These are phyloP conservation scores for Grantiella picta DNA, from an alignment of 2,113 vertebrate genomes.

Conservation along the genomic window DNA sequence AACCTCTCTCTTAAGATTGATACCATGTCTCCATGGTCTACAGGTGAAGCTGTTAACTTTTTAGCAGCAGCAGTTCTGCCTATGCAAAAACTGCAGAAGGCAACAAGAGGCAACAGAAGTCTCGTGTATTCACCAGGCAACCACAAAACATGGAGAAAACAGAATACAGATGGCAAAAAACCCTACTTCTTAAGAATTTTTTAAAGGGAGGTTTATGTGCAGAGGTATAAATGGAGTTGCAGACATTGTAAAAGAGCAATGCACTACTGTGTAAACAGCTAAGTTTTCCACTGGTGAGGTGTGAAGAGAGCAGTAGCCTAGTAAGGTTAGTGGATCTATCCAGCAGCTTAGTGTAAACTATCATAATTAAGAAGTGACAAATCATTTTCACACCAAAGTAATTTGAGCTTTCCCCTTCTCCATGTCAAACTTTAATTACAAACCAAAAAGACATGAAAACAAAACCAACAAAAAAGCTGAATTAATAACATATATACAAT, in stretches of 20 bases:
- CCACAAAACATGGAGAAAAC: background rate
- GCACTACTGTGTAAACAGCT: background rate
- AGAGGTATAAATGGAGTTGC: background rate
- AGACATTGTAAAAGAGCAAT: background rate
- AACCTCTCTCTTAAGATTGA: background rate
- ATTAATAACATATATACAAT: background rate
- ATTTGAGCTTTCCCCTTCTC: background rate
- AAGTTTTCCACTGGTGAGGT: background rate
- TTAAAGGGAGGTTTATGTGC: background rate
- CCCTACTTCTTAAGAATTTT: background rate
- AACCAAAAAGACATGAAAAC: background rate
- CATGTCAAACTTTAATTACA: background rate
- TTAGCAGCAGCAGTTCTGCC: background rate
- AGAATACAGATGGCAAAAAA: background rate
- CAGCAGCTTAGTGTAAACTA: background rate
- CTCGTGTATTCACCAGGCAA: background rate
- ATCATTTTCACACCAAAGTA: background rate
- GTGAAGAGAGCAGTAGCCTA: background rate
- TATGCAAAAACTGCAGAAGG: background rate
- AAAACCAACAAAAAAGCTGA: background rate
- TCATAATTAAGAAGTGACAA: background rate
- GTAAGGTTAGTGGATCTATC: background rate
- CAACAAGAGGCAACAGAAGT: background rate
- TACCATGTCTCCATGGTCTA: rapidly evolving
- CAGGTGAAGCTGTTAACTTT: background rate